Evolutionary conservation across 2,888 invertebrate genomes (phyloP).

Genomic region (Drosophila hamatofila): DNA sequence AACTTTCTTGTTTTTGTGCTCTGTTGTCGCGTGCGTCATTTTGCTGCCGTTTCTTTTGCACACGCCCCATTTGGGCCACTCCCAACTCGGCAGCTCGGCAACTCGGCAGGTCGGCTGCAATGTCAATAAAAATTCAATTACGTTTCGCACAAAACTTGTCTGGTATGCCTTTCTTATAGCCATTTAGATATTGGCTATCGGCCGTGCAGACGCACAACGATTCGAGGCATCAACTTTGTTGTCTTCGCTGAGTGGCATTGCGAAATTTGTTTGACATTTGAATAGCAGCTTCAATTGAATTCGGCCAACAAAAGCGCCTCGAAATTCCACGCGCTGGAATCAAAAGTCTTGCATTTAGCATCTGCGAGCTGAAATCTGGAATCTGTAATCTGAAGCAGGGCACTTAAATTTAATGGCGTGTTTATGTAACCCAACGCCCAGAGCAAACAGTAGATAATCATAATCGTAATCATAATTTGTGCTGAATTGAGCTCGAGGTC

Average conservation of each 20-base stretch:
- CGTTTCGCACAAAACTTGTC: constrained; percentile 63
- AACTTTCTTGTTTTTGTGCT: constrained; percentile 9
- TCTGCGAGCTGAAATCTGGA: neutral
- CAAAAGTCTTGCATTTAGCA: constrained; percentile 8
- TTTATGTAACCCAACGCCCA: constrained; percentile 67
- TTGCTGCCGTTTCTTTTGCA: constrained; percentile 24
- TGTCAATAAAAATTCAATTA: constrained; percentile 80
- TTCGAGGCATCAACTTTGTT: constrained; percentile 64
- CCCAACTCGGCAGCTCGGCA: constrained; percentile 24
- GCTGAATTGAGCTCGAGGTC: constrained; percentile 3
- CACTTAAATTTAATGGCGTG: constrained; percentile 78
- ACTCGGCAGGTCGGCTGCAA: constrained; percentile 50
- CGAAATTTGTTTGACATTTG: constrained; percentile 74
- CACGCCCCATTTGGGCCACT: neutral
- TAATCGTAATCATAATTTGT: constrained; percentile 72
- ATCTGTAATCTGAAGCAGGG: constrained; percentile 48
- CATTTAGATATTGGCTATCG: constrained; percentile 66
- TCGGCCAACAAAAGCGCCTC: constrained; percentile 43
- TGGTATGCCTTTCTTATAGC: constrained; percentile 67
- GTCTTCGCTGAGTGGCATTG: constrained; percentile 57
- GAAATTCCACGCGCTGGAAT: constrained; percentile 30
- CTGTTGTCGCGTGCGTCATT: constrained; percentile 26
- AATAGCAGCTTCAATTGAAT: constrained; percentile 65
- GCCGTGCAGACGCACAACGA: constrained; percentile 51
- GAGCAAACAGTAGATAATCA: constrained; percentile 63